Evolutionary conservation across 2,888 invertebrate genomes (phyloP), one percentile per base, ranked within the genome.

Genomic region (Pollenia griseotomentosa): DNA sequence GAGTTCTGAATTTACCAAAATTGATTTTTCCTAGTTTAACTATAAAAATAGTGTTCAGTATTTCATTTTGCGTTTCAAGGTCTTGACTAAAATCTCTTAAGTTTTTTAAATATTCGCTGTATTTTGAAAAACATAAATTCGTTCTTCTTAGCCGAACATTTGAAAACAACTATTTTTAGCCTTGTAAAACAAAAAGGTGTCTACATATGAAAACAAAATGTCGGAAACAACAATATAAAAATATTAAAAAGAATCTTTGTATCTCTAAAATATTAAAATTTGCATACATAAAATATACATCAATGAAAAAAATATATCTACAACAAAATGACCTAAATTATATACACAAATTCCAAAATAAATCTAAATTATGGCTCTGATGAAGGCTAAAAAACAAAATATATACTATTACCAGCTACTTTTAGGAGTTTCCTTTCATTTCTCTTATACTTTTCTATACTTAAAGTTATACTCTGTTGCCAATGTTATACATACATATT

Each of bases 91-190:
- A 75, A 51, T 75, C 51, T 75, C 59, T 74, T 12, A 48, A 33
- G 33, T 6, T 61, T 74, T 74, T 46, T 44, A 57, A 59, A 16
- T 51, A 9, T 16, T 63, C 6, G 46, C 23, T 44, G n/a, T 63
- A 55, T 51, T 68, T 79, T 46, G 19, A 23, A 73, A 14, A 66
- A 78, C 48, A 63, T n/a, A 61, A 65, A 48, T 80, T 66, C 46
- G n/a, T 46, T 73, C 11, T 33, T 11, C 9, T 57, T 9, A 77
- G 48, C 7, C 9, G 9, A 57, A 63, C 33, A 33, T 33, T 33
- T 33, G 6, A 33, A 33, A 33, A 33, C 33, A 83, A 61, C 75
- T 85, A 85, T 85, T 85, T 85, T 85, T 85, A 80, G 74, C 8
- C 8, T 1, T n/a, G 11, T 16, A 23, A 59, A 6, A 33, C 33